Evolutionary conservation across 1,140 invertebrate genomes (phyloP), one percentile per base, ranked within the genome.

Genomic region (Drosophila tristis): DNA sequence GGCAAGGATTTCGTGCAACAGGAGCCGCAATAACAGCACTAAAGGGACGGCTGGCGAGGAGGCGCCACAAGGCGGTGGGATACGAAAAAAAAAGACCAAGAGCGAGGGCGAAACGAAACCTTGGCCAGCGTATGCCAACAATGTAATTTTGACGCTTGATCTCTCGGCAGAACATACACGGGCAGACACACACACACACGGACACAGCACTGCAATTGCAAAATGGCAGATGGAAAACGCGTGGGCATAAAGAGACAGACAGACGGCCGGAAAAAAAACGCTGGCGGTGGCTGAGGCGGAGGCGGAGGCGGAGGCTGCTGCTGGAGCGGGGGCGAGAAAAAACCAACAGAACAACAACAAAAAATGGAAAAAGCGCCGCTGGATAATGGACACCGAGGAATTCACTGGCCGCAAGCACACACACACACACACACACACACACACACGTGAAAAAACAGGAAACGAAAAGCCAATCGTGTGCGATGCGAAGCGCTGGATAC

Each of bases 101-200:
- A 43, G n/a, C 15, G 15, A 55, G 63, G 47, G 50, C 15, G 47
- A 47, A 63, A 64, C 31, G 66, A 77, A 79, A 66, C 65, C 63
- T 66, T 72, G 67, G 58, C 58, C 74, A 82, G 84, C 78, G 84
- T 87, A 89, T 87, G 82, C 82, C 84, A 89, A 87, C 82, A 87
- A 87, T 87, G 82, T 89, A 87, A 87, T 89, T 87, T 87, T 89
- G 80, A 89, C 82, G 82, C 82, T 87, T 87, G 82, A 87, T 87
- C 82, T 87, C 72, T 64, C 31, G 31, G 31, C 31, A 35, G 31
- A 2, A 54, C 51, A 54, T 54, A 78, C 39, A 70, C 56, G 59
- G 50, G 29, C 64, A 54, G 59, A 64, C 53, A 58, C 48, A 56
- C 61, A 51, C 51, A 54, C 57, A 75, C 39, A 65, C 51, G 65